A percentile compares a stretch with the other conserved stretches of the same genome.
Conservation (phyloP, 2,797 vertebrate genomes). For the Coilia nasus region DNA sequence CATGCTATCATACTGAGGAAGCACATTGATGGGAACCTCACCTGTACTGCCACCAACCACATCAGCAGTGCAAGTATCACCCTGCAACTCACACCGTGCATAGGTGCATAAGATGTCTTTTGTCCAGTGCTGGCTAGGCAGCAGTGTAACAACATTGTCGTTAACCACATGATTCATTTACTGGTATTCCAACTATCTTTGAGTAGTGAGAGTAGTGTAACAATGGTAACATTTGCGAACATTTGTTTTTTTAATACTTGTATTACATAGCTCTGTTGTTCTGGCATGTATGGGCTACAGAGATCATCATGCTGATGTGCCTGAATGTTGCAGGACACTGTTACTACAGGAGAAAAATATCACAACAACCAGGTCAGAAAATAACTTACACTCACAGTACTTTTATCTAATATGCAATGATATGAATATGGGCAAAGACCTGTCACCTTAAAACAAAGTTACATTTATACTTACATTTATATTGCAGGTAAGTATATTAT, state of each 20-base stretch:
- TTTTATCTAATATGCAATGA: not conserved
- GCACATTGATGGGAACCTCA: not conserved
- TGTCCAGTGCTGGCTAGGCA: not conserved
- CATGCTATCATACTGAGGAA: not conserved
- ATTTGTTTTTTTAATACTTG: not conserved
- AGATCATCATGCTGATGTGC: not conserved
- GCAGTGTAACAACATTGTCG: too few species aligned
- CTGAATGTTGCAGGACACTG: not conserved
- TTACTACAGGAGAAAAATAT: not conserved
- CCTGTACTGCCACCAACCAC: not conserved
- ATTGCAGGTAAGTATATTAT: too few species aligned
- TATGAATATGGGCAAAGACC: not conserved
- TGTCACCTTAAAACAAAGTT: not conserved
- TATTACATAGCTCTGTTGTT: not conserved
- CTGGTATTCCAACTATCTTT: too few species aligned
- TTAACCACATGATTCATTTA: too few species aligned
- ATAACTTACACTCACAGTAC: not conserved
- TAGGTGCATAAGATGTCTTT: not conserved
- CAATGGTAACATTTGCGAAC: too few species aligned
- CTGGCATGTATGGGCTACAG: not conserved
- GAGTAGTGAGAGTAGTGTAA: not conserved
- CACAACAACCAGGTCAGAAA: not conserved
- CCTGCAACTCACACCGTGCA: not conserved
- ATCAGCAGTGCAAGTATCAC: not conserved
- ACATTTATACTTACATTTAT: too few species aligned